These are phyloP conservation scores for Cheilosia vernalis DNA, from an alignment of 2,888 invertebrate genomes.

Conservation along the genomic window DNA sequence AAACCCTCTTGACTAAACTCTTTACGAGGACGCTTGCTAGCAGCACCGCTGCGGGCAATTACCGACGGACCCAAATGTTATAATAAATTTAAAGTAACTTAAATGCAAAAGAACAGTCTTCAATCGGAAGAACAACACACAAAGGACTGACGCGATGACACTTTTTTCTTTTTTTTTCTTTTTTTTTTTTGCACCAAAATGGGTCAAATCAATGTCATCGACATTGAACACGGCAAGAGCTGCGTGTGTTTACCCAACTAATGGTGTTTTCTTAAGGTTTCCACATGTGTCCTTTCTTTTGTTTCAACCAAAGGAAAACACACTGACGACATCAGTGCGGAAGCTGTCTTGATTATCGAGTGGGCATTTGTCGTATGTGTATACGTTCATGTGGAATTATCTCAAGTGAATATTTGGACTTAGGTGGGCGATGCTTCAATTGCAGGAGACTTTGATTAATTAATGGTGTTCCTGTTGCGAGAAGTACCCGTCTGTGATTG, in stretches of 20 bases:
- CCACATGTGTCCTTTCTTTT: slow-evolving; percentile 17
- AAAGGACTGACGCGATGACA: slow-evolving; percentile 61
- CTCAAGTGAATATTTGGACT: slow-evolving; percentile 49
- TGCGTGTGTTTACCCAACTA: slow-evolving; percentile 67
- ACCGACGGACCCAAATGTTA: not conserved
- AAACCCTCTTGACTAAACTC: slow-evolving; percentile 2
- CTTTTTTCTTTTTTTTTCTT: slow-evolving; percentile 9
- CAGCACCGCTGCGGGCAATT: slow-evolving; percentile 48
- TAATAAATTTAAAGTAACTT: slow-evolving; percentile 34
- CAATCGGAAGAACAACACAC: slow-evolving; percentile 43
- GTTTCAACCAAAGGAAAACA: slow-evolving; percentile 46
- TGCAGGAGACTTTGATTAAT: slow-evolving; percentile 68
- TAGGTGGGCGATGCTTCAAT: slow-evolving; percentile 43
- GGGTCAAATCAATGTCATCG: slow-evolving; percentile 68
- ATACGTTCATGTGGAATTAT: slow-evolving; percentile 32
- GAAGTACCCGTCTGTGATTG: slow-evolving; percentile 54
- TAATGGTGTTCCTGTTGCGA: slow-evolving; percentile 45
- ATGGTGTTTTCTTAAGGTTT: slow-evolving; percentile 68
- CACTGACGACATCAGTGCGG: not conserved
- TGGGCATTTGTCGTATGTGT: slow-evolving; percentile 7
- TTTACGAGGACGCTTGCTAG: slow-evolving; percentile 16
- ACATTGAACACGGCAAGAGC: slow-evolving; percentile 25
- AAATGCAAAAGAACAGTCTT: not conserved
- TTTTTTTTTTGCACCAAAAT: slow-evolving; percentile 22
- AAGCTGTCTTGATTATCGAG: slow-evolving; percentile 41